These are phyloP conservation scores for Acanthiza pusilla DNA, from an alignment of 2,797 vertebrate genomes.

Conservation along the genomic window DNA sequence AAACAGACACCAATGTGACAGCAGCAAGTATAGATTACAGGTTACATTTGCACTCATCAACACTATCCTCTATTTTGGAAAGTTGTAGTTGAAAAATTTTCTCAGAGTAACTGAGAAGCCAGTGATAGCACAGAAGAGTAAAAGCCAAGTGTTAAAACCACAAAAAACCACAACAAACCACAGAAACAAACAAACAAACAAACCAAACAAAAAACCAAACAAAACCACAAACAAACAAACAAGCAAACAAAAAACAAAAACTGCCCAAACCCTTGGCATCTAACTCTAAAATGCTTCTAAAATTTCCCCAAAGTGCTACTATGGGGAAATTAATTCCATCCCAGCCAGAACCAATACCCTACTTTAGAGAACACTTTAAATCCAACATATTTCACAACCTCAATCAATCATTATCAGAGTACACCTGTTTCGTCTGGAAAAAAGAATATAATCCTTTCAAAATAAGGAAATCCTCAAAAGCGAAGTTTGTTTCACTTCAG, in stretches of 20 bases:
- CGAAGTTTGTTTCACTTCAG: not conserved
- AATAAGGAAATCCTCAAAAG: not conserved
- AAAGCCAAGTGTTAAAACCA: not conserved
- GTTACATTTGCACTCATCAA: conserved; percentile 11
- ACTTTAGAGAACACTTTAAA: not conserved
- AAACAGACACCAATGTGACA: conserved; percentile 41
- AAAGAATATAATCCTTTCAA: not conserved
- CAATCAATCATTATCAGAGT: not conserved
- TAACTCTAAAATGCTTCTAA: not conserved
- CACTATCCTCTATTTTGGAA: not conserved
- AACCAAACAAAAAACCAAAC: not conserved
- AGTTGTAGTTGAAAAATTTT: not conserved
- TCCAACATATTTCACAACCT: not conserved
- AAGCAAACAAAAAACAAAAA: not conserved
- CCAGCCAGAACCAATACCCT: not conserved
- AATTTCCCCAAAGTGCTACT: too few relatives aligned
- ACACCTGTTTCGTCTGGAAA: not conserved
- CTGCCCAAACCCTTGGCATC: not conserved
- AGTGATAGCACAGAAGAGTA: not conserved
- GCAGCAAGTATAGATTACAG: conserved; percentile 28
- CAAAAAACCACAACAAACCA: not conserved
- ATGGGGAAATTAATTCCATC: too few relatives aligned
- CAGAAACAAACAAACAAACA: not conserved
- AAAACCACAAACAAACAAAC: not conserved
- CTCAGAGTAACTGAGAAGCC: not conserved